Conservation (phyloP, 1,140 invertebrate genomes). For the Triops longicaudatus region DNA sequence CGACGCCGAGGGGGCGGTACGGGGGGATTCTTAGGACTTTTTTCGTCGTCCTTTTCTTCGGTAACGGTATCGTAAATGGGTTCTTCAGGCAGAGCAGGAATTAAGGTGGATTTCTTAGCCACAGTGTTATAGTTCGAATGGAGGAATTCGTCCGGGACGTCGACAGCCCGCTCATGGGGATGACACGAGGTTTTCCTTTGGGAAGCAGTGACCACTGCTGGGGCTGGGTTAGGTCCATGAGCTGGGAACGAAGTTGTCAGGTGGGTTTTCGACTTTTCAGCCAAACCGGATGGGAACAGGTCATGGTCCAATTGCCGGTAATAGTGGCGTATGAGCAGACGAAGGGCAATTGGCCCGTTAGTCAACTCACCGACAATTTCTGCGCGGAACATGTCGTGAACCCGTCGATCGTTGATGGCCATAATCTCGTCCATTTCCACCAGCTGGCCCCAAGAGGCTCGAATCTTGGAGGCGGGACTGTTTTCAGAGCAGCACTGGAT, state of each 20-base stretch:
- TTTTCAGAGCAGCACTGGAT: slow-evolving; percentile 82
- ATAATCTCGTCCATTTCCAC: slow-evolving; percentile 80
- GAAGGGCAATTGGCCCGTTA: background rate
- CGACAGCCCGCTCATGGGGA: slow-evolving; percentile 22
- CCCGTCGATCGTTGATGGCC: slow-evolving; percentile 64
- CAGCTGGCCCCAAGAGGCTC: slow-evolving; percentile 66
- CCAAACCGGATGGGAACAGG: background rate
- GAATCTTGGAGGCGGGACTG: slow-evolving; percentile 71
- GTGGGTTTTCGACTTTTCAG: background rate
- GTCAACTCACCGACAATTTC: slow-evolving; percentile 42
- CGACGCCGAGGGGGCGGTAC: background rate
- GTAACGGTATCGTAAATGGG: slow-evolving; percentile 1
- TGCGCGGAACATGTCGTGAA: slow-evolving; percentile 69
- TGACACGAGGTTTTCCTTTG: background rate
- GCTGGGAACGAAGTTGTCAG: background rate
- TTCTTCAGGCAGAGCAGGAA: background rate
- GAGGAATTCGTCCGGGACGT: slow-evolving; percentile 23
- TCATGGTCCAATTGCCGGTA: slow-evolving; percentile 10
- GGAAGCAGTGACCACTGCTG: background rate
- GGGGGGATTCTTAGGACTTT: background rate
- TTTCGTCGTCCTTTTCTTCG: background rate
- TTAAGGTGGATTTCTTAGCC: background rate
- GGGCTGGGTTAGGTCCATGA: background rate
- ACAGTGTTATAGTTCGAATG: background rate
- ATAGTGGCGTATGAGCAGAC: slow-evolving; percentile 24